Conservation (phyloP, 2,113 vertebrate species). For the Syrrhaptes paradoxus region DNA sequence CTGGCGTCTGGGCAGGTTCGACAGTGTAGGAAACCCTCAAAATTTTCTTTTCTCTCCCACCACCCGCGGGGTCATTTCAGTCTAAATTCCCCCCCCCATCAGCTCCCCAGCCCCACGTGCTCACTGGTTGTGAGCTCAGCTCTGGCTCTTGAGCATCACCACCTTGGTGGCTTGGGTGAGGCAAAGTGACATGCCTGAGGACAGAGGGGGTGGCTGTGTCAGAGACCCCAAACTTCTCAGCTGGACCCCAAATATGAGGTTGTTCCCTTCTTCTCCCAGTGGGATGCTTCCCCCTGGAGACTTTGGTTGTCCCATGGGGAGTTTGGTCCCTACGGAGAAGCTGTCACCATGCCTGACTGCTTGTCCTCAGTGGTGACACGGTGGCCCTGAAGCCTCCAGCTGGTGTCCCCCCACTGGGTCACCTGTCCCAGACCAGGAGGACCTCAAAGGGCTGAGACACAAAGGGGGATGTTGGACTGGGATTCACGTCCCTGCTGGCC, state of each 20-base stretch:
- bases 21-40: accelerated
- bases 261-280: not conserved
- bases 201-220: not conserved
- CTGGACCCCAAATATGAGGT: accelerated
- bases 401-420: not conserved
- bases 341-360: not conserved
- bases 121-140: not conserved
- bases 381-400: not conserved
- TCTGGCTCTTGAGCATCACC: not conserved
- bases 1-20: not conserved
- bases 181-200: accelerated
- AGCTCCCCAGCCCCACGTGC: not conserved
- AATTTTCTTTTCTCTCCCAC: not conserved
- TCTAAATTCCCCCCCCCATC: accelerated
- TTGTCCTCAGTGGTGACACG: accelerated
- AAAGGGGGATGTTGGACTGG: not conserved
- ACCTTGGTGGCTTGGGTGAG: not conserved
- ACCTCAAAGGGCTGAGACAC: not conserved
- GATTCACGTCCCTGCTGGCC: accelerated
- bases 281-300: not conserved
- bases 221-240: not conserved
- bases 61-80: not conserved
- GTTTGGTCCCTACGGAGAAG: not conserved
- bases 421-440: not conserved
- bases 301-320: not conserved